Evolutionary conservation across 1,140 invertebrate genomes (phyloP).

Genomic region (Arion vulgaris): DNA sequence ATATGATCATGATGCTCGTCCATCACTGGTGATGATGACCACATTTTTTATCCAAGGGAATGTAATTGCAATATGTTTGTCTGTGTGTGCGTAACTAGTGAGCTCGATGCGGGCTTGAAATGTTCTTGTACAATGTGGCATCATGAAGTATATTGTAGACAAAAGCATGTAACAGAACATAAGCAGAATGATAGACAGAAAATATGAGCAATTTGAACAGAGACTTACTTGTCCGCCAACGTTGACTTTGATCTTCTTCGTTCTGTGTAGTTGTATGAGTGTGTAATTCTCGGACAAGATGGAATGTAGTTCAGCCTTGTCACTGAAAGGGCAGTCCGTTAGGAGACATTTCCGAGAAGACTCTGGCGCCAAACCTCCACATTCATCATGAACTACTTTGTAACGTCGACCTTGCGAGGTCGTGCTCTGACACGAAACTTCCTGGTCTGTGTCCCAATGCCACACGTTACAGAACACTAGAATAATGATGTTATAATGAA

Average conservation of each 20-base stretch:
- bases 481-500: neutral
- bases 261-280: conserved; percentile 3
- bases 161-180: too few species aligned
- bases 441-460: neutral
- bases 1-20: too few species aligned
- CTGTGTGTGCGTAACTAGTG: too few species aligned
- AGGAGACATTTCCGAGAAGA: conserved; percentile 9
- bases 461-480: conserved; percentile 26
- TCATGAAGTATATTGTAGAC: too few species aligned
- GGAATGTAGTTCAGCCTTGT: neutral
- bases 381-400: neutral
- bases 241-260: conserved; percentile 5
- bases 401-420: neutral
- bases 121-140: too few species aligned
- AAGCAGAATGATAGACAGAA: too few species aligned
- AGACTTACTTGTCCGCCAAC: conserved; percentile 25
- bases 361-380: neutral
- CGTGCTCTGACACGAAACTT: neutral
- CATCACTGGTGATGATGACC: too few species aligned
- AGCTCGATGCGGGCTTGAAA: too few species aligned
- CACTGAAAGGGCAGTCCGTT: neutral
- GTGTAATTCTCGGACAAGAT: conserved; percentile 26
- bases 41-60: too few species aligned
- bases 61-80: too few species aligned
- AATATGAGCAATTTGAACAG: neutral